phyloP scores from a whole-genome alignment of 2,888 invertebrate species.

The Trissonchulus sp. region DNA sequence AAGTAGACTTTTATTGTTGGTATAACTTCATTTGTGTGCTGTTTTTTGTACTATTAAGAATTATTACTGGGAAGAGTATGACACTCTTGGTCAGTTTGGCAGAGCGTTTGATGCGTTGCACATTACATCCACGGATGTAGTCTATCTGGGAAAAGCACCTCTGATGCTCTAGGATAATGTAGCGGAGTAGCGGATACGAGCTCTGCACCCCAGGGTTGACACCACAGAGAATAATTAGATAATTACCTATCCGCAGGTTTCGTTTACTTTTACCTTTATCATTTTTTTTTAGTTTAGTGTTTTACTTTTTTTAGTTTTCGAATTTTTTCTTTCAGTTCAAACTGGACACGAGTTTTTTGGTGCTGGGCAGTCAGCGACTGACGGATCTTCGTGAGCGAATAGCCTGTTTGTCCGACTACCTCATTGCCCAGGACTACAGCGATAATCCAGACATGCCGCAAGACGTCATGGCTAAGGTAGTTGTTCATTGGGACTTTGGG shows the following conservation, averaged over 20 bases:
- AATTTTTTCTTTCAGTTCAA: conserved; percentile 26
- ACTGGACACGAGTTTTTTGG: conserved; percentile 57
- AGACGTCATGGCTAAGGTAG: conserved; percentile 47
- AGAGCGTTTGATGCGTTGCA: too few relatives aligned
- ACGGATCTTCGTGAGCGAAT: conserved; percentile 69
- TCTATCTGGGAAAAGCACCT: too few relatives aligned
- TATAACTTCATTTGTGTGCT: neutral
- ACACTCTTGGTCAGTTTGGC: too few relatives aligned
- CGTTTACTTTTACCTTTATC: neutral
- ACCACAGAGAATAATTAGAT: too few relatives aligned
- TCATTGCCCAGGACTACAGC: conserved; percentile 55
- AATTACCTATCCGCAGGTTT: too few relatives aligned
- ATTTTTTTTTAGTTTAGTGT: neutral
- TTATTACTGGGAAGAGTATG: neutral
- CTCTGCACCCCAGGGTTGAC: too few relatives aligned
- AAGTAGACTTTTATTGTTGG: conserved; percentile 18
- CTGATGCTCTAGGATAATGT: too few relatives aligned
- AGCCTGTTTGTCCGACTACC: conserved; percentile 65
- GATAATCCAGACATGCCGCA: conserved; percentile 48
- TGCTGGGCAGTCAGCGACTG: conserved; percentile 66
- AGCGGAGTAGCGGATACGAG: too few relatives aligned
- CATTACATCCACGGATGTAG: too few relatives aligned
- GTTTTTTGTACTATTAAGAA: neutral
- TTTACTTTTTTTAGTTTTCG: conserved; percentile 12
- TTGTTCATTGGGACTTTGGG: too few relatives aligned